Percentiles rank a stretch among this genome's conserved stretches.
Evolutionary conservation across 2,797 vertebrate species (phyloP).

Genomic region (Schizothorax lantsangensis): DNA sequence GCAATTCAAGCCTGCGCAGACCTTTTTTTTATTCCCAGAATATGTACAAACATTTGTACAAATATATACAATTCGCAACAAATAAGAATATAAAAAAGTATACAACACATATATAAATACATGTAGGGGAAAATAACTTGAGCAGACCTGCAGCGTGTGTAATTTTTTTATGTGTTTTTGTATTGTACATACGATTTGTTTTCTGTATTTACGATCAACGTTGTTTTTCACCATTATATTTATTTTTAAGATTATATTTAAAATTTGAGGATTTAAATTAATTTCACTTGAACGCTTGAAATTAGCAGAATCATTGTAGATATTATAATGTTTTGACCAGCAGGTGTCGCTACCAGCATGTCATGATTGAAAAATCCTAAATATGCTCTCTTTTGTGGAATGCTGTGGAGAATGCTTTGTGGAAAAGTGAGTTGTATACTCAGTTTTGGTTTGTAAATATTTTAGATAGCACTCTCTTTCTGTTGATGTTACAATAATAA

Average conservation of each 20-base stretch:
- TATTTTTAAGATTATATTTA: not conserved
- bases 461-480: not conserved
- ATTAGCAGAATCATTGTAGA: too few species aligned
- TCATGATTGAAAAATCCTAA: not conserved
- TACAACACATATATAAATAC: not conserved
- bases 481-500: not conserved
- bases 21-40: not conserved
- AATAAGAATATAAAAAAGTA: not conserved
- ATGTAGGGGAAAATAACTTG: not conserved
- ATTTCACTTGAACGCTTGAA: not conserved
- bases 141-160: not conserved
- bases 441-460: not conserved
- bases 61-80: not conserved
- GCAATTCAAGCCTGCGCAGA: slow-evolving; percentile 46
- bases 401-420: not conserved
- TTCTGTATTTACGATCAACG: not conserved
- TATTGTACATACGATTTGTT: not conserved
- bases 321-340: not conserved
- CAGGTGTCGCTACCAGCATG: slow-evolving; percentile 1
- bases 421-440: not conserved
- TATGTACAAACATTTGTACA: not conserved
- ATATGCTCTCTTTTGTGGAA: not conserved
- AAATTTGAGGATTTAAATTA: not conserved
- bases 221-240: not conserved
- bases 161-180: not conserved